These are phyloP conservation scores for Anguilla marmorata DNA, from an alignment of 2,797 vertebrate species.

Conservation along the genomic window DNA sequence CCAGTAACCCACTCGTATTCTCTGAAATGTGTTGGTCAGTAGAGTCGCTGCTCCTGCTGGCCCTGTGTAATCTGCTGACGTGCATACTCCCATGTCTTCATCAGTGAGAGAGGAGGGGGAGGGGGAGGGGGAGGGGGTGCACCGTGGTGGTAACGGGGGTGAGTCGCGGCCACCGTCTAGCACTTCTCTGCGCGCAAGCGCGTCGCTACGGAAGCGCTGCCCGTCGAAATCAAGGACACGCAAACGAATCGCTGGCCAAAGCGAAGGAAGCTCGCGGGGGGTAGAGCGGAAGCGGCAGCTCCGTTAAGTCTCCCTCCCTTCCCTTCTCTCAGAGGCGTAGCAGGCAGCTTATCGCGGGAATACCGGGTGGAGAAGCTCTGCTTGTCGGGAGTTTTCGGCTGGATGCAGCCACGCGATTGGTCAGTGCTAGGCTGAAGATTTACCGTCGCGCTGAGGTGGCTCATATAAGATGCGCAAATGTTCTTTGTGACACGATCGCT, in stretches of 20 bases:
- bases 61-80: not conserved
- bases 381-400: not conserved
- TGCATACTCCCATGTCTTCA: not conserved
- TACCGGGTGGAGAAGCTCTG: not conserved
- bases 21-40: conserved; percentile 6
- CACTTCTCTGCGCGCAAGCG: conserved; percentile 61
- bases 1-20: not conserved
- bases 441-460: not conserved
- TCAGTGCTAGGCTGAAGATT: not conserved
- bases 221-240: not conserved
- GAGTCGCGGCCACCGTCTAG: conserved; percentile 44
- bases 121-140: not conserved
- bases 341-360: not conserved
- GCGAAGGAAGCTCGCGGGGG: not conserved
- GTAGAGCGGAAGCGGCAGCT: not conserved
- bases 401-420: too few species aligned
- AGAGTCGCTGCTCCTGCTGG: conserved; percentile 27
- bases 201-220: conserved; percentile 43
- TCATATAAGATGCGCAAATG: not conserved
- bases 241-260: not conserved
- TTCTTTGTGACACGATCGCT: not conserved
- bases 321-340: not conserved
- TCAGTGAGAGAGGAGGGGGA: not conserved
- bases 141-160: not conserved
- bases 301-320: too few species aligned